phyloP scores from a whole-genome alignment of 2,113 vertebrate genomes.

The Centropristis striata region DNA sequence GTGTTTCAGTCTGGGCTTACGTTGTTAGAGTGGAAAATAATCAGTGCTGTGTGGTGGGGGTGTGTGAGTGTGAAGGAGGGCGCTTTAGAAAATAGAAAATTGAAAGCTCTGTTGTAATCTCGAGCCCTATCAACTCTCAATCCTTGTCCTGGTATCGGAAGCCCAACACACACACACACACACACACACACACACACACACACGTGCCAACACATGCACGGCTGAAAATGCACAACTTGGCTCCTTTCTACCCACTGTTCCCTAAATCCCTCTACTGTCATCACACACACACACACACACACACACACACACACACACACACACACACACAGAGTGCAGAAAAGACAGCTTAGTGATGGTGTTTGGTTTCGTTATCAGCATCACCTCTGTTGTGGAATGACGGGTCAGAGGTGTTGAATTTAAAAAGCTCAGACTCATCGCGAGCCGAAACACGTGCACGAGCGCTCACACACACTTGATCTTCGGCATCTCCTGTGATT shows the following conservation, averaged over 20 bases:
- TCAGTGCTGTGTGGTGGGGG: slow-evolving; percentile 9
- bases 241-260: slow-evolving; percentile 43
- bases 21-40: slow-evolving; percentile 55
- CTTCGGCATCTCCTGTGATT: slow-evolving; percentile 33
- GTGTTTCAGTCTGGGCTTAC: slow-evolving; percentile 26
- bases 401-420: slow-evolving; percentile 67
- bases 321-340: slow-evolving; percentile 15
- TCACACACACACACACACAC: slow-evolving; percentile 17
- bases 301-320: slow-evolving; percentile 27
- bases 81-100: slow-evolving; percentile 68
- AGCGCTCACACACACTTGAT: slow-evolving; percentile 10
- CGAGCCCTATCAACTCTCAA: slow-evolving; percentile 54
- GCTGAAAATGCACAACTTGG: slow-evolving; percentile 34
- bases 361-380: slow-evolving; percentile 64
- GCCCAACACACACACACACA: slow-evolving; percentile 27
- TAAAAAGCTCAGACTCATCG: slow-evolving; percentile 39
- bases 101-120: slow-evolving; percentile 74
- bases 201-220: slow-evolving; percentile 8
- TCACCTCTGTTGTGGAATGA: slow-evolving; percentile 48
- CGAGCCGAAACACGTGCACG: not conserved
- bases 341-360: slow-evolving; percentile 53
- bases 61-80: not conserved
- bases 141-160: slow-evolving; percentile 50
- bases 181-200: slow-evolving; percentile 20
- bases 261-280: slow-evolving; percentile 59